phyloP scores from a whole-genome alignment of 2,113 vertebrate species.

The Pao palembangensis region DNA sequence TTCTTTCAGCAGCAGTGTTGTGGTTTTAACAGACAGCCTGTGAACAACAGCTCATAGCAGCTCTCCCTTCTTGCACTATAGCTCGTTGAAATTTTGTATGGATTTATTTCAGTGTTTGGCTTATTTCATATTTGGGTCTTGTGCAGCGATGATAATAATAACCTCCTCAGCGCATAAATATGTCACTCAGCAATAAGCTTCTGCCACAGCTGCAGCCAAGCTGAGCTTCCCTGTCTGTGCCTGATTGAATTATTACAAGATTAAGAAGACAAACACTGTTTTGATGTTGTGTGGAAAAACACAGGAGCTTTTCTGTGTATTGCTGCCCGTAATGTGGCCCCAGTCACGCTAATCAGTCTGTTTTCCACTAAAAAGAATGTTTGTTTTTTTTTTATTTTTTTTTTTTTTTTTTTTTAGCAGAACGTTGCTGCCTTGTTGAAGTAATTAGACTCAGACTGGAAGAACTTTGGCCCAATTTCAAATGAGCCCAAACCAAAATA shows the following conservation, averaged over 20 bases:
- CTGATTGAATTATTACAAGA: slow-evolving; percentile 29
- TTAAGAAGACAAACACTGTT: slow-evolving; percentile 10
- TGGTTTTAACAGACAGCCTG: slow-evolving; percentile 40
- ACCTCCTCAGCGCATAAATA: slow-evolving; percentile 34
- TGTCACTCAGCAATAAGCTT: slow-evolving; percentile 42
- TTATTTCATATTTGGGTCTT: slow-evolving; percentile 42
- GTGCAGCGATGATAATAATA: slow-evolving; percentile 42
- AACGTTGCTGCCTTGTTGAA: slow-evolving; percentile 29
- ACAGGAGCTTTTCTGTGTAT: background rate
- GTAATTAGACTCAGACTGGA: slow-evolving; percentile 46
- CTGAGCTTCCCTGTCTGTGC: slow-evolving; percentile 6
- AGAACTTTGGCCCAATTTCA: slow-evolving; percentile 42
- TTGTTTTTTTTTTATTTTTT: no score
- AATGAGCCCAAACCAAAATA: slow-evolving; percentile 43
- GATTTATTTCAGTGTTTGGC: slow-evolving; percentile 22
- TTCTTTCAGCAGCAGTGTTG: slow-evolving; percentile 34
- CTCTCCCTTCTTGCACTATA: slow-evolving; percentile 27
- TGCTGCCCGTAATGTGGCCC: slow-evolving; percentile 2
- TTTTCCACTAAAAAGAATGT: slow-evolving; percentile 16
- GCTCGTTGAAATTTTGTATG: slow-evolving; percentile 35
- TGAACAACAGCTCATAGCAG: slow-evolving; percentile 40
- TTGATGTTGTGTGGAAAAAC: slow-evolving; percentile 8
- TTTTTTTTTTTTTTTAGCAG: slow-evolving; percentile 17
- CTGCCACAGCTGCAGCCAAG: slow-evolving; percentile 22
- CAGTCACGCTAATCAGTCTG: slow-evolving; percentile 27